phyloP scores from a whole-genome alignment of 2,797 vertebrate species.

The Helarctos malayanus region DNA sequence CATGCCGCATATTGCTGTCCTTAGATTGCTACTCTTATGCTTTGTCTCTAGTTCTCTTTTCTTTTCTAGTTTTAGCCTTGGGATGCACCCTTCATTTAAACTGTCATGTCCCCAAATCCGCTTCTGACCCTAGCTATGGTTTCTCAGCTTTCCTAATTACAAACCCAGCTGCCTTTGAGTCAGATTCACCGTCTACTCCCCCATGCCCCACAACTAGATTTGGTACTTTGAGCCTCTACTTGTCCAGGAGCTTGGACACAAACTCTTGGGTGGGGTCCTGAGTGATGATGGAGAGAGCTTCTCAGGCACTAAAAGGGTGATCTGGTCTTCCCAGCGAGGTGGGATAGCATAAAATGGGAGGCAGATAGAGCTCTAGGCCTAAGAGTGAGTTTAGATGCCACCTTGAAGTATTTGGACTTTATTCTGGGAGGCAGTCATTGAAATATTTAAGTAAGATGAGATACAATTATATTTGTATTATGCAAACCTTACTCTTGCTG shows the following conservation, averaged over 20 bases:
- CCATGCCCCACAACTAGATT: background rate
- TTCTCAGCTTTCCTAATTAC: background rate
- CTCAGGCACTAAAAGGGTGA: background rate
- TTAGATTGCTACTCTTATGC: background rate
- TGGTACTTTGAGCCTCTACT: background rate
- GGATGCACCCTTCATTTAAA: background rate
- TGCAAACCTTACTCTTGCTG: background rate
- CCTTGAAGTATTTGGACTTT: background rate
- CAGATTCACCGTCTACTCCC: background rate
- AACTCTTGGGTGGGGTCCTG: background rate
- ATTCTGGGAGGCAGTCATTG: background rate
- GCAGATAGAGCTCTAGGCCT: background rate
- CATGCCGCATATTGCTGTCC: background rate
- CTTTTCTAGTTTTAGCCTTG: background rate
- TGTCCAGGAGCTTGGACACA: background rate
- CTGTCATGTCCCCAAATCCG: background rate
- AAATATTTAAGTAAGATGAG: background rate
- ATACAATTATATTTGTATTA: background rate
- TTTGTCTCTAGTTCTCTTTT: background rate
- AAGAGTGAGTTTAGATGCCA: accelerated
- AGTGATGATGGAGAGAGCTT: background rate
- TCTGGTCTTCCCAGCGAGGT: background rate
- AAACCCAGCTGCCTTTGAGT: background rate
- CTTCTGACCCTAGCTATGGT: background rate
- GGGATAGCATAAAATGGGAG: background rate